A percentile compares a stretch with the other conserved stretches of the same genome.
Evolutionary conservation across 2,888 invertebrate genomes (phyloP).

Genomic region (Entomobrya multifasciata): DNA sequence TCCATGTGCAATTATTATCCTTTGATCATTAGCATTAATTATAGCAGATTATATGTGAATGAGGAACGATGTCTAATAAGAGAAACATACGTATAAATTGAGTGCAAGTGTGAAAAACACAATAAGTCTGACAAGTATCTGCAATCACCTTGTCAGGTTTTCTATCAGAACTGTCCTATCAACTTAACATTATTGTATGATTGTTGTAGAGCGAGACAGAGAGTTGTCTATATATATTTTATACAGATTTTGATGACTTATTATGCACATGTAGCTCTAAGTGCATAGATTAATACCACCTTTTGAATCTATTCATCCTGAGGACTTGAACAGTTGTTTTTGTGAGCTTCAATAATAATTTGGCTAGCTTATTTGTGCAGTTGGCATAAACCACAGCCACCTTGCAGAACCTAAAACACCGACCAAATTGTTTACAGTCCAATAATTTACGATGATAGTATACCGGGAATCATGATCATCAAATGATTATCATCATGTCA

Average conservation of each 20-base stretch:
- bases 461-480: background rate
- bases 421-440: too few relatives aligned
- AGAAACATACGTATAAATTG: background rate
- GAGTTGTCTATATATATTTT: background rate
- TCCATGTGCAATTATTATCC: constrained; percentile 1
- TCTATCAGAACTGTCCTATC: background rate
- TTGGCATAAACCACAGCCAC: constrained; percentile 28
- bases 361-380: background rate
- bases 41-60: background rate
- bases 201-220: too few relatives aligned
- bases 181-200: background rate
- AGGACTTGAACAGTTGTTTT: constrained; percentile 5
- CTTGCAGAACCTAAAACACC: background rate
- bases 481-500: background rate
- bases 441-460: background rate
- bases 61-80: background rate
- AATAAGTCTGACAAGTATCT: background rate
- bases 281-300: background rate
- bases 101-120: constrained; percentile 21
- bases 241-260: background rate
- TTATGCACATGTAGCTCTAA: background rate
- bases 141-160: background rate
- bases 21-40: constrained; percentile 14
- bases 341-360: background rate
- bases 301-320: background rate